Evolutionary conservation across 1,140 invertebrate genomes (phyloP).

Genomic region (Temnothorax nylanderi): DNA sequence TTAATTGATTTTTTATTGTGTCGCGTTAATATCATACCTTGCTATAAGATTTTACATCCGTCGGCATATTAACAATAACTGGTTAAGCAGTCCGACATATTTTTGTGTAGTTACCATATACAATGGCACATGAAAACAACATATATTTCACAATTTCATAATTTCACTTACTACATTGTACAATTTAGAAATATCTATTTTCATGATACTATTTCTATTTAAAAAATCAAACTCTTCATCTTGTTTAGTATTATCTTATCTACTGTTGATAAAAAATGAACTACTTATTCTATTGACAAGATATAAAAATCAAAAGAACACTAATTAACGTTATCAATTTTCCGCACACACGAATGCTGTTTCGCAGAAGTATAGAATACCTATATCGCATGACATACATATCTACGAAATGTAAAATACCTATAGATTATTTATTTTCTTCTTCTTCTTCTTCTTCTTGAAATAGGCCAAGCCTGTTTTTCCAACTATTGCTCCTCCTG

Average conservation of each 20-base stretch:
- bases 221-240: background rate
- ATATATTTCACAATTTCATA: background rate
- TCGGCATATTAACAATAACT: slow-evolving; percentile 9
- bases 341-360: too few species aligned
- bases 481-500: too few species aligned
- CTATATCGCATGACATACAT: background rate
- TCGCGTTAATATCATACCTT: background rate
- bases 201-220: background rate
- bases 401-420: background rate
- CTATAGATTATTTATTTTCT: too few species aligned
- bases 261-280: slow-evolving; percentile 8
- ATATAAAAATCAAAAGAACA: background rate
- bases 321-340: background rate
- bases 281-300: background rate
- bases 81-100: slow-evolving; percentile 3
- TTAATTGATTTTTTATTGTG: background rate
- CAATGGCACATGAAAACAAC: background rate
- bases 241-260: background rate
- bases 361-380: background rate
- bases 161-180: background rate
- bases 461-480: too few species aligned
- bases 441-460: too few species aligned
- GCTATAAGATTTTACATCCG: background rate
- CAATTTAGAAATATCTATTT: background rate
- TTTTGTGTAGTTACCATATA: background rate